Conservation (phyloP, 1,140 invertebrate genomes). For the Philotrypesis tridentata region DNA sequence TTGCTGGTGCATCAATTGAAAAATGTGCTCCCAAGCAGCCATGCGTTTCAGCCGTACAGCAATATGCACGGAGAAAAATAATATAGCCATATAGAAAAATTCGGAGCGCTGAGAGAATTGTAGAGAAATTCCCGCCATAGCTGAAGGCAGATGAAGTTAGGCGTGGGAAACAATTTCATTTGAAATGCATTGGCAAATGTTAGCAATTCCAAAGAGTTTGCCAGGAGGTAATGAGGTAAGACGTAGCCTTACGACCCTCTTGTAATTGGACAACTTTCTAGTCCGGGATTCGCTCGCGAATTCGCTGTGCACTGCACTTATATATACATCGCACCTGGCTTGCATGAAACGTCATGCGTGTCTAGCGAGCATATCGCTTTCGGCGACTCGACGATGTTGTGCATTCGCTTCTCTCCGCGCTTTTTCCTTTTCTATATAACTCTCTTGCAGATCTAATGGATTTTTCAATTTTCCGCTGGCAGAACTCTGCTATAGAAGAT, state of each 20-base stretch:
- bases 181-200: conserved; percentile 51
- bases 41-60: no score
- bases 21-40: no score
- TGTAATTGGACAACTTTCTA: conserved; percentile 50
- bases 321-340: background rate
- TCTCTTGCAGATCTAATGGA: no score
- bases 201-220: conserved; percentile 52
- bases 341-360: no score
- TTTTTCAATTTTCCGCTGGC: no score
- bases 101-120: no score
- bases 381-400: background rate
- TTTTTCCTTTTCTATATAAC: background rate
- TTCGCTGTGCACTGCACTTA: background rate
- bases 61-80: no score
- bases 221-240: conserved; percentile 27
- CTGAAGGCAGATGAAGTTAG: conserved; percentile 34
- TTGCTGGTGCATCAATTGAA: no score
- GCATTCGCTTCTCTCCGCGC: background rate
- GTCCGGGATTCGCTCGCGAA: background rate
- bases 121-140: background rate
- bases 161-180: conserved; percentile 53
- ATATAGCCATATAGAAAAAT: no score
- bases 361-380: background rate
- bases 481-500: no score
- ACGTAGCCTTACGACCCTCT: conserved; percentile 28